Percentiles rank a stretch among this genome's conserved stretches.
phyloP scores from a whole-genome alignment of 1,140 invertebrate genomes.

The Drosophila miranda region DNA sequence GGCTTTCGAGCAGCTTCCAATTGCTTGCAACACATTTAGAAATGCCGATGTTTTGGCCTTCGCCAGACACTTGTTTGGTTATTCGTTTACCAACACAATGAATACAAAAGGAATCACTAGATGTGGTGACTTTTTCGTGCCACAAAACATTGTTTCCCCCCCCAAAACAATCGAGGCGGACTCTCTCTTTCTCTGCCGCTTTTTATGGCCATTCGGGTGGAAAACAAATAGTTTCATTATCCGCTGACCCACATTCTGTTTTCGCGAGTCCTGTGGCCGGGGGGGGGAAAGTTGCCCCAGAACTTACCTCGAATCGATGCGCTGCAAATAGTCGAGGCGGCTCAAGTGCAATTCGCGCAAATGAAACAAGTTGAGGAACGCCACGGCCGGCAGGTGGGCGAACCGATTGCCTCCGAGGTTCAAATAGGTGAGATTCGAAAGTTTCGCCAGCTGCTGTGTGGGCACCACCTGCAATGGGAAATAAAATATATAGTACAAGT shows the following conservation, averaged over 20 bases:
- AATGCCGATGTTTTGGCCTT: no score
- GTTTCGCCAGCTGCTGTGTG: conserved; percentile 88
- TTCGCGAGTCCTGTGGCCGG: background rate
- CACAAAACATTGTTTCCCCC: no score
- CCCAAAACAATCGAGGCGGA: background rate
- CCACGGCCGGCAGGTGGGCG: conserved; percentile 86
- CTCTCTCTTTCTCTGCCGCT: background rate
- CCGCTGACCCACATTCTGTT: conserved; percentile 21
- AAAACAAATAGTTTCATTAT: conserved; percentile 40
- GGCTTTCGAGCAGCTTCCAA: conserved; percentile 6
- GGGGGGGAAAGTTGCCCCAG: background rate
- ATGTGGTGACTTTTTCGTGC: no score
- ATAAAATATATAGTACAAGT: background rate
- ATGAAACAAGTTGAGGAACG: conserved; percentile 91
- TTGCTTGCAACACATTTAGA: background rate
- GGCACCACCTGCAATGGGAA: conserved; percentile 84
- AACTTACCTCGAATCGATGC: conserved; percentile 86
- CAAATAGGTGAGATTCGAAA: conserved; percentile 88
- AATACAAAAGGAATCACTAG: no score
- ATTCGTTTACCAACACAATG: no score
- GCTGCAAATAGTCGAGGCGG: conserved; percentile 85
- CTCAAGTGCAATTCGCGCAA: conserved; percentile 89
- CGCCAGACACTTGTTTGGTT: no score
- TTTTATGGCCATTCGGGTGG: conserved; percentile 25
- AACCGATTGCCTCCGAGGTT: conserved; percentile 91